phyloP scores from a whole-genome alignment of 2,797 vertebrate species.

The Hoplostethus mediterraneus region DNA sequence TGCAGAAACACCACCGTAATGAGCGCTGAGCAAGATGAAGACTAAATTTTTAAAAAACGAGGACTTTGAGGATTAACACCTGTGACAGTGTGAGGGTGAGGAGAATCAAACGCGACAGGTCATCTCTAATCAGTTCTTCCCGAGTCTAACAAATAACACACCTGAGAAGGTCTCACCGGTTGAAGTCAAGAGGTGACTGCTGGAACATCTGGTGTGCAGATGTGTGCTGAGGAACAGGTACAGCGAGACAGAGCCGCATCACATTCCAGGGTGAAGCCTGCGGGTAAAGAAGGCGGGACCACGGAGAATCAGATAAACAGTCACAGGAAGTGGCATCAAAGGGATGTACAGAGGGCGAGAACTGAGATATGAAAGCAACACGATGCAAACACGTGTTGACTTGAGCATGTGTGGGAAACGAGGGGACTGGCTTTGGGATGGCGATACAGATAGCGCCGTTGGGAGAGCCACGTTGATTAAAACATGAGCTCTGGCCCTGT shows the following conservation, averaged over 20 bases:
- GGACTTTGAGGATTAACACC: neutral
- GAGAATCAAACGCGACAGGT: slow-evolving; percentile 24
- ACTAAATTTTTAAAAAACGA: too few relatives aligned
- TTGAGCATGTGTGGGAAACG: slow-evolving; percentile 22
- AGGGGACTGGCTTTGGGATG: slow-evolving; percentile 18
- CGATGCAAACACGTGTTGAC: slow-evolving; percentile 58
- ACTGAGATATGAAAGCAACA: slow-evolving; percentile 18
- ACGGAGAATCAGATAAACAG: slow-evolving; percentile 48
- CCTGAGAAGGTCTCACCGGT: slow-evolving; percentile 39
- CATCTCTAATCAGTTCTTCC: slow-evolving; percentile 1
- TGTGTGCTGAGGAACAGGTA: slow-evolving; percentile 57
- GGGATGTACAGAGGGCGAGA: slow-evolving; percentile 33
- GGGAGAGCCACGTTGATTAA: slow-evolving; percentile 64
- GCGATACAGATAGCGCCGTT: slow-evolving; percentile 39
- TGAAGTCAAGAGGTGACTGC: slow-evolving; percentile 13
- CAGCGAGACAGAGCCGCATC: slow-evolving; percentile 33
- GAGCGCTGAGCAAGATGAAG: too few relatives aligned
- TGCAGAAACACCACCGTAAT: too few relatives aligned
- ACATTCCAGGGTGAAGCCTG: slow-evolving; percentile 59
- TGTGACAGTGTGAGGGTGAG: neutral
- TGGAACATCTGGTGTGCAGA: slow-evolving; percentile 71
- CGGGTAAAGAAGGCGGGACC: slow-evolving; percentile 49
- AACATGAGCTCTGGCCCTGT: slow-evolving; percentile 70
- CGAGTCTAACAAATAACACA: slow-evolving; percentile 41
- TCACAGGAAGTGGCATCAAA: slow-evolving; percentile 46